phyloP scores from a whole-genome alignment of 2,113 vertebrate species.

The Rhodinocichla rosea region DNA sequence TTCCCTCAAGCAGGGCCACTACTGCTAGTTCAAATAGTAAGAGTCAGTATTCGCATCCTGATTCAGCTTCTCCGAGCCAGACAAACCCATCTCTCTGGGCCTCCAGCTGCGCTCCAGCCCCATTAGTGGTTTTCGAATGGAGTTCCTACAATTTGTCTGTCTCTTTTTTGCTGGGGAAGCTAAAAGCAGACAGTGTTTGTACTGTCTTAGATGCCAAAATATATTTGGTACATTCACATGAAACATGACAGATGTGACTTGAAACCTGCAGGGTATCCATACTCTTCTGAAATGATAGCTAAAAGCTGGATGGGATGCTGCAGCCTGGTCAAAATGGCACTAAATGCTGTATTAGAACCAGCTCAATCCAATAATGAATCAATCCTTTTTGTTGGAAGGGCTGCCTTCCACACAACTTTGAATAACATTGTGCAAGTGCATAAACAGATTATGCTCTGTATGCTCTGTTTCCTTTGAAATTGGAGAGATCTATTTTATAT shows the following conservation, averaged over 20 bases:
- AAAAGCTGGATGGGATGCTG: neutral
- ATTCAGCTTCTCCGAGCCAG: neutral
- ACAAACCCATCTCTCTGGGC: neutral
- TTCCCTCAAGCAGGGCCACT: neutral
- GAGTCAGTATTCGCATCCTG: neutral
- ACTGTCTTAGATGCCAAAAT: neutral
- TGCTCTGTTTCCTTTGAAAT: neutral
- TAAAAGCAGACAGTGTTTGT: neutral
- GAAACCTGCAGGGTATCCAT: neutral
- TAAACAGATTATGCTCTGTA: neutral
- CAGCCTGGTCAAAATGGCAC: neutral
- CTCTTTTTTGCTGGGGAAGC: neutral
- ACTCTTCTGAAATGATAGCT: neutral
- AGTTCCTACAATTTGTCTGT: neutral
- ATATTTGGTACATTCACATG: fast-evolving
- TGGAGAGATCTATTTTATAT: neutral
- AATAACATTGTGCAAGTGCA: neutral
- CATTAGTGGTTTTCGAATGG: neutral
- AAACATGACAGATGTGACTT: neutral
- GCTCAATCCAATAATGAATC: neutral
- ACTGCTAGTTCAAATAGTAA: neutral
- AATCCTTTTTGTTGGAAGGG: neutral
- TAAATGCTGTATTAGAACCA: neutral
- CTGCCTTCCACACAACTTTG: neutral
- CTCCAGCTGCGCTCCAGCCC: neutral